Conservation (phyloP, 2,113 vertebrate genomes). For the Alosa alosa region DNA sequence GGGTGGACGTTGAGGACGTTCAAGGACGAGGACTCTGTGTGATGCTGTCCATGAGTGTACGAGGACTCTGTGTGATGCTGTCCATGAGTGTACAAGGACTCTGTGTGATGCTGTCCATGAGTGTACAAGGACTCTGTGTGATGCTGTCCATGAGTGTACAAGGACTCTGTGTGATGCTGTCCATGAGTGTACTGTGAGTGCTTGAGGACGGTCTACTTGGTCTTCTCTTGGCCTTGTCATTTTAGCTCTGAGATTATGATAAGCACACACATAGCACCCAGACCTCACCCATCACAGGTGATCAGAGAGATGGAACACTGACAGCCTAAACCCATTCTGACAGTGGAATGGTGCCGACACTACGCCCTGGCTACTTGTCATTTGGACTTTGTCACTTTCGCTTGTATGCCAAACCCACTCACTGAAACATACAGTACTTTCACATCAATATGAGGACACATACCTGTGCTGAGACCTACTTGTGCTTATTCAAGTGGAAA, state of each 20-base stretch:
- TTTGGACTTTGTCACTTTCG: slow-evolving; percentile 1
- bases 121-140: background rate
- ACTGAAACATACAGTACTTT: background rate
- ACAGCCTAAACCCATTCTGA: background rate
- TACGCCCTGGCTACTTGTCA: background rate
- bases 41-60: too few species aligned
- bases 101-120: too few species aligned
- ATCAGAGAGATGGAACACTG: background rate
- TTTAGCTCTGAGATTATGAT: background rate
- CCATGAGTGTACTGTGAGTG: background rate
- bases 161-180: background rate
- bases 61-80: too few species aligned
- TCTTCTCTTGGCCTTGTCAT: background rate
- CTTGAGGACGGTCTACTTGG: background rate
- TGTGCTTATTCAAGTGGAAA: background rate
- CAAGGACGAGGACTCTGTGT: background rate
- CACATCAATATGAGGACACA: background rate
- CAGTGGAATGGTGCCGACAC: background rate
- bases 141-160: too few species aligned
- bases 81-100: too few species aligned
- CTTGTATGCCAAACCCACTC: background rate
- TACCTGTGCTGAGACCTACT: background rate
- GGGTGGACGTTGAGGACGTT: background rate
- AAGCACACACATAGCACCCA: background rate
- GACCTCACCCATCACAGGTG: background rate